Evolutionary conservation across 2,888 invertebrate species (phyloP).

Genomic region (Pheosia gnoma): DNA sequence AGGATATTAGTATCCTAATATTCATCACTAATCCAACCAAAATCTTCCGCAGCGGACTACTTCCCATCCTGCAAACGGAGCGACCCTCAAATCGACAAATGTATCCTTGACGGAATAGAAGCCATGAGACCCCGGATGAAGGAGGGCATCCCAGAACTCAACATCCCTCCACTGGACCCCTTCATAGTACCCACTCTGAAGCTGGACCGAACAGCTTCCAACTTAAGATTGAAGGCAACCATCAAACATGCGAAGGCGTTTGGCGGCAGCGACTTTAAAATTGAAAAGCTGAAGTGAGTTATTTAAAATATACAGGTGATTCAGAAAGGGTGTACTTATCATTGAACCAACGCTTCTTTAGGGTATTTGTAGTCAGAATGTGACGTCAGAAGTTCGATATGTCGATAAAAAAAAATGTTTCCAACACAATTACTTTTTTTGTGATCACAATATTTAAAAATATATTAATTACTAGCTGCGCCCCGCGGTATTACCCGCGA

Average conservation of each 20-base stretch:
- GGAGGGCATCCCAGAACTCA: constrained; percentile 48
- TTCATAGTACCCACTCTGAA: constrained; percentile 87
- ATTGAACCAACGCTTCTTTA: not conserved
- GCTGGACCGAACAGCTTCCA: constrained; percentile 87
- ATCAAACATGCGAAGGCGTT: constrained; percentile 86
- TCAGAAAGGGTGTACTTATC: not conserved
- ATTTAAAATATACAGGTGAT: not conserved
- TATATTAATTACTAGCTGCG: too few relatives aligned
- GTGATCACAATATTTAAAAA: too few relatives aligned
- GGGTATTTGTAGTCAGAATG: too few relatives aligned
- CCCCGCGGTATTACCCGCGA: too few relatives aligned
- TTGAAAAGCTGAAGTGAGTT: constrained; percentile 86
- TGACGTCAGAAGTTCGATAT: too few relatives aligned
- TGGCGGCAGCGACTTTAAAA: constrained; percentile 86
- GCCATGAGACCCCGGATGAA: constrained; percentile 57
- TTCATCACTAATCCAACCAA: not conserved
- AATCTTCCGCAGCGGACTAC: constrained; percentile 48
- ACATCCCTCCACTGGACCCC: constrained; percentile 81
- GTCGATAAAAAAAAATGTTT: too few relatives aligned
- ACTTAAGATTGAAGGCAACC: constrained; percentile 87
- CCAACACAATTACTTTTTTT: too few relatives aligned
- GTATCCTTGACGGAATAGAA: constrained; percentile 77
- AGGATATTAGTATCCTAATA: too few relatives aligned
- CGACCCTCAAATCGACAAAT: constrained; percentile 50
- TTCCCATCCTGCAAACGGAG: constrained; percentile 49